A percentile compares a stretch with the other conserved stretches of the same genome.
phyloP scores from a whole-genome alignment of 1,140 invertebrate species.

The Spodoptera litura region DNA sequence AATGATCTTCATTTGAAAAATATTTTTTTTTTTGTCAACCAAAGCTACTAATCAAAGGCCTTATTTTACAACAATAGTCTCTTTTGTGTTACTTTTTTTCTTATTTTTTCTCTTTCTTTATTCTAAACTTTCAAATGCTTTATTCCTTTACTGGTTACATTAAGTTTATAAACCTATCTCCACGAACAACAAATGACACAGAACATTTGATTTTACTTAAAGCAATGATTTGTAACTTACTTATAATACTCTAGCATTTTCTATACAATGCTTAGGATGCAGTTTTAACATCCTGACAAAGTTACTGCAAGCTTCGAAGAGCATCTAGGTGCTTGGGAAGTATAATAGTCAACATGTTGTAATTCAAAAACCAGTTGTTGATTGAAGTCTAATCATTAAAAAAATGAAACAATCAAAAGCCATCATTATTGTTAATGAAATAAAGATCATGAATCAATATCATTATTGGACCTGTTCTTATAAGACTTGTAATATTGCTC shows the following conservation, averaged over 20 bases:
- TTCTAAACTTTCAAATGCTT: constrained; percentile 49
- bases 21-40: not conserved
- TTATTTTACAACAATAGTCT: constrained; percentile 1
- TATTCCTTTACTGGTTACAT: constrained; percentile 51
- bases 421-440: not conserved
- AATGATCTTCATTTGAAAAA: constrained; percentile 8
- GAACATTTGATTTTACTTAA: constrained; percentile 51
- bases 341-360: too few relatives aligned
- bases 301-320: too few relatives aligned
- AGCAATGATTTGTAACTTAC: constrained; percentile 46
- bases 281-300: constrained; percentile 46
- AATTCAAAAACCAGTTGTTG: too few relatives aligned
- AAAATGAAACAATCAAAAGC: not conserved
- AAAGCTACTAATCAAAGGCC: not conserved
- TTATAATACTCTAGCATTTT: constrained; percentile 55
- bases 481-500: not conserved
- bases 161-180: constrained; percentile 45
- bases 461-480: constrained; percentile 5
- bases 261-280: constrained; percentile 43
- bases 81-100: constrained; percentile 45
- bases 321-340: too few relatives aligned
- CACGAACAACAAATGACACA: constrained; percentile 62
- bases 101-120: constrained; percentile 39
- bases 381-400: not conserved
- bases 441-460: not conserved